Evolutionary conservation across 2,797 vertebrate species (phyloP), one percentile per base, ranked within the genome.

Genomic region (Pseudochaenichthys georgianus): DNA sequence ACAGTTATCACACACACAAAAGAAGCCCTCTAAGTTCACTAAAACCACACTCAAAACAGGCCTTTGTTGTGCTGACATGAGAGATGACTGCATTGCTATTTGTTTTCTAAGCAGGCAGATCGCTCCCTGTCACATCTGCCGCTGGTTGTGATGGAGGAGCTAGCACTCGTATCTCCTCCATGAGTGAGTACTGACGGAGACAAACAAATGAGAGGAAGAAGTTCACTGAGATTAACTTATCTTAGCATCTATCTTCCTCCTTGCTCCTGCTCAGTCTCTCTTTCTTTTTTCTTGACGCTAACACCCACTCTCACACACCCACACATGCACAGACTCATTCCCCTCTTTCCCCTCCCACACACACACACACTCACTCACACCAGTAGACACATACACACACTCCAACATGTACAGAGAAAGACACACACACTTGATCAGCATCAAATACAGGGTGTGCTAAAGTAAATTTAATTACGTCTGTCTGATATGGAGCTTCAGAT

Each of bases 401-500:
- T 54, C 62, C 68, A 73, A 79, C 70, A 74, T 67, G 78, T 60
- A 82, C 76, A 80, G 60, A 78, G 57, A 72, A 52, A 82, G 48
- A 57, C 61, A 57, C 75, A 73, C 83, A 83, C 84, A 87, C 89
- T 91, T 91, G 90, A 94, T 94, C 92, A 91, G 88, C 93, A 94
- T 95, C 95, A 93, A 94, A 91, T 93, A 90, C 92, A 93, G 92
- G 89, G 84, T 89, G 91, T 88, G 90, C 92, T 94, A 92, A 93
- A 94, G 95, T 95, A 95, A 95, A 95, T 95, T 93, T 95, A 95
- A 95, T 96, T 95, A 95, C 81, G 87, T 88, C 87, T 92, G 93
- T 94, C 92, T 94, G 92, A 92, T 93, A 93, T 91, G 88, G 89
- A 92, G 93, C 90, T 90, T 88, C 89, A 90, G 92, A 94, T 94